A percentile compares a stretch with the other conserved stretches of the same genome.
Conservation (phyloP, 2,888 invertebrate species). For the Rhagonycha lutea region DNA sequence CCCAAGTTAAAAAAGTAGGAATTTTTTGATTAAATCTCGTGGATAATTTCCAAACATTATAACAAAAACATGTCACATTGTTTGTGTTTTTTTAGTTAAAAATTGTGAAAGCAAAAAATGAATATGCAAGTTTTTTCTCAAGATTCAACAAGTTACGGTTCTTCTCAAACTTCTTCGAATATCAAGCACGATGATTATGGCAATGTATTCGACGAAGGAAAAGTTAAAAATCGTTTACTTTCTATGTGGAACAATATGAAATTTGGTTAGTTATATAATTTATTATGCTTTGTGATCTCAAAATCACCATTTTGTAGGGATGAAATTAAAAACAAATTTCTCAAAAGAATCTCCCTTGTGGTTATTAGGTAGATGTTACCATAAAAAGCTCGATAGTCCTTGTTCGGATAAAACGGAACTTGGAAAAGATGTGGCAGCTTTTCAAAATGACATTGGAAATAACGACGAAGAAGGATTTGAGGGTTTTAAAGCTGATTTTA, state of each 20-base stretch:
- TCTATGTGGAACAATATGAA: slow-evolving; percentile 93
- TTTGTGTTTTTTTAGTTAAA: background rate
- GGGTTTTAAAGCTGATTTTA: slow-evolving; percentile 82
- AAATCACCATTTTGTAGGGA: slow-evolving; percentile 37
- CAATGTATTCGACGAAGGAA: slow-evolving; percentile 64
- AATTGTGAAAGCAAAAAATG: slow-evolving; percentile 32
- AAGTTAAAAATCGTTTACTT: slow-evolving; percentile 79
- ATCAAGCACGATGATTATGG: slow-evolving; percentile 47
- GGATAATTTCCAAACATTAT: background rate
- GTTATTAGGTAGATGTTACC: slow-evolving; percentile 82
- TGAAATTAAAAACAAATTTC: slow-evolving; percentile 74
- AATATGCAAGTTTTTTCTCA: slow-evolving; percentile 42
- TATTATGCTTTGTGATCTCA: background rate
- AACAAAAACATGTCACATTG: background rate
- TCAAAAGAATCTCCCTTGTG: slow-evolving; percentile 88
- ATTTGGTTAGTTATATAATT: slow-evolving; percentile 64
- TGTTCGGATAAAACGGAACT: slow-evolving; percentile 60
- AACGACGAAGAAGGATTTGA: slow-evolving; percentile 68
- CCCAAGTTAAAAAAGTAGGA: background rate
- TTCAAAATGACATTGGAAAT: slow-evolving; percentile 55
- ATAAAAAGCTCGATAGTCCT: slow-evolving; percentile 62
- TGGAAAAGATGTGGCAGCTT: slow-evolving; percentile 64
- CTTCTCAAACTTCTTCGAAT: slow-evolving; percentile 39
- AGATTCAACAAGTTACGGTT: slow-evolving; percentile 37
- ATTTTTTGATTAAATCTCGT: background rate